Evolutionary conservation across 53 echinoderm and acorn worm genomes (phyloP), one percentile per base, ranked within the genome.

Genomic region (Arbacia lixula): DNA sequence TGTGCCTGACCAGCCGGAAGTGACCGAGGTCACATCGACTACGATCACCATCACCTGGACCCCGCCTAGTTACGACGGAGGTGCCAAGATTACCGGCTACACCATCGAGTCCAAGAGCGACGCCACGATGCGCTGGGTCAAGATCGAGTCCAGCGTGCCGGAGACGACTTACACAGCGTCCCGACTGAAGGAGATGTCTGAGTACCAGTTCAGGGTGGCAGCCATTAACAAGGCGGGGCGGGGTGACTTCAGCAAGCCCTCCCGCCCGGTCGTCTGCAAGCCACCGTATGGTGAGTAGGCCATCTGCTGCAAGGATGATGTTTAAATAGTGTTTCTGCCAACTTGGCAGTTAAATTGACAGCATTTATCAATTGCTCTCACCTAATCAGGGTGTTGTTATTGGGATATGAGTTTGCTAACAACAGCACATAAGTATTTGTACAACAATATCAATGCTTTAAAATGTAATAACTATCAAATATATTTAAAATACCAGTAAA

Each of bases 191-290:
- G 90, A 90, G 65, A 92, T 88, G 8, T 90, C 90, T 21, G 87
- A 87, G 37, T 98, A 98, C 64, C 88, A 94, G 71, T 98, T 98
- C 79, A 85, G 98, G 51, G 92, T 98, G 42, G 79, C 88, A 5
- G 94, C 99, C 14, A 90, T 95, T 52, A 99, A 96, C 60, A 96
- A 96, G 81, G 96, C 91, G 20, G 93, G 96, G 5, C 68, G 78
- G 28, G 89, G 93, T 8, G 71, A 79, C 35, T 87, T 89, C 12
- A 95, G 94, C 84, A 83, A 89, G 31, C 74, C 90, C 11, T 88
- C 88, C 26, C 86, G 69, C 36, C 86, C 91, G 21, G 87, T 68
- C 12, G 85, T 86, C 60, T 94, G 94, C 34, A 92, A 89, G 74
- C 92, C 89, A 68, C 98, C 94, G 30, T 98, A 94, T 71, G 98